Conservation (phyloP, 1,140 invertebrate genomes). For the Apis cerana region DNA sequence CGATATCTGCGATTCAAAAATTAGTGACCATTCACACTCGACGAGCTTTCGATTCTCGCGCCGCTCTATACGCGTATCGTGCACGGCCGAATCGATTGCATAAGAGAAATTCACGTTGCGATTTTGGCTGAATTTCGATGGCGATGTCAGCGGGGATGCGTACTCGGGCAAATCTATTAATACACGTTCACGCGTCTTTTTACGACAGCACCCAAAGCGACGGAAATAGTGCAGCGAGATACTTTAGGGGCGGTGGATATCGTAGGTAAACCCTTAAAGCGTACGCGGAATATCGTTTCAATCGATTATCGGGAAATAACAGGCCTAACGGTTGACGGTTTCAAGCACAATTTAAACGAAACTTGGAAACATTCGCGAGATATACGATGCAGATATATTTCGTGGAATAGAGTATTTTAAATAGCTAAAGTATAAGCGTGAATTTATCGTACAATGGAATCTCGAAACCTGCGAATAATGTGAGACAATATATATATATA, state of each 20-base stretch:
- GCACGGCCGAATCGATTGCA: slow-evolving; percentile 39
- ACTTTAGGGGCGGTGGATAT: slow-evolving; percentile 50
- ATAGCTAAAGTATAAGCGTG: background rate
- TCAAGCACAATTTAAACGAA: background rate
- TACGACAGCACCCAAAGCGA: slow-evolving; percentile 57
- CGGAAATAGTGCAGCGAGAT: slow-evolving; percentile 67
- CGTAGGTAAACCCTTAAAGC: slow-evolving; percentile 38
- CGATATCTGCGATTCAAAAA: slow-evolving; percentile 26
- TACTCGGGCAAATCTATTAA: slow-evolving; percentile 63
- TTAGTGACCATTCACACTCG: background rate
- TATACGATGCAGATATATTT: background rate
- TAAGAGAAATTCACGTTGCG: slow-evolving; percentile 52
- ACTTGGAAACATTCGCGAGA: background rate
- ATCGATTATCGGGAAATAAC: slow-evolving; percentile 19
- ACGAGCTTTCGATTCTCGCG: background rate
- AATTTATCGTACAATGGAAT: no score
- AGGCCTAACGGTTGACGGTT: no score
- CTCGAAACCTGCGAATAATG: background rate
- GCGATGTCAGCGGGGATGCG: slow-evolving; percentile 56
- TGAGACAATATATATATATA: no score
- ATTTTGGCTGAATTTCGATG: slow-evolving; percentile 62
- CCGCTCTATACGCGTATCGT: background rate
- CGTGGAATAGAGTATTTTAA: background rate
- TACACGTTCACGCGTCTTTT: slow-evolving; percentile 62
- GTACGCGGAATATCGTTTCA: background rate